Base-by-base conservation (phyloP, 2,888 invertebrate species). In the Lagria hirta region DNA sequence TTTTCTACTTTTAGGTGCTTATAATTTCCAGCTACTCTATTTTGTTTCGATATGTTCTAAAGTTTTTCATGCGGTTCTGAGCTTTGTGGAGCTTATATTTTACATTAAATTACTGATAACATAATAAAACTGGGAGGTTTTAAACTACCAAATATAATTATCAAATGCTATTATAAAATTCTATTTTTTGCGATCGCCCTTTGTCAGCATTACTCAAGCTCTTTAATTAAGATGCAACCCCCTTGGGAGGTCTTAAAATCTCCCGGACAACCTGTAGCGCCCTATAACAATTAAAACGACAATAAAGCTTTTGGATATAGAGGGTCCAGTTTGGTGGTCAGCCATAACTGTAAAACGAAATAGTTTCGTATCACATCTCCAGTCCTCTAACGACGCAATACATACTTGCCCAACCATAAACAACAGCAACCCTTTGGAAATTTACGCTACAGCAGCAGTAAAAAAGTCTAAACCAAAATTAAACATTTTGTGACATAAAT, bases 281-380 rank as follows among this genome's bases (percentile, higher is more conserved):
- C 26, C 36, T 28, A 37, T 37, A 43, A 52, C 48, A 55, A 58
- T 58, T 58, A 57, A 55, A 55, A 50, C 46, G 37, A 23, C 47
- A 34, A 50, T 54, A 52, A 57, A 55, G 43, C 42, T 35, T 43
- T 41, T 24, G 29, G 35, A 43, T 29, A 42, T 40, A 44, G 42
- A 42, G 50, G 43, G 44, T 50, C 49, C 49, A 47, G 45, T 48
- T n/a, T n/a, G 44, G 54, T 50, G 55, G 57, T 55, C 55, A 48
- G 56, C 46, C 43, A 53, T 55, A 56, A 56, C 54, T 50, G 50
- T 52, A 54, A 56, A 56, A 47, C 51, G 54, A 53, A 56, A 59
- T 56, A 56, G 55, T 58, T 56, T 30, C 38, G 36, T 37, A 48
- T 51, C 45, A 48, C 32, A 48, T 27, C 18, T 30, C 23, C 18